Conservation (phyloP, 2,113 vertebrate genomes). For the Mus musculus region DNA sequence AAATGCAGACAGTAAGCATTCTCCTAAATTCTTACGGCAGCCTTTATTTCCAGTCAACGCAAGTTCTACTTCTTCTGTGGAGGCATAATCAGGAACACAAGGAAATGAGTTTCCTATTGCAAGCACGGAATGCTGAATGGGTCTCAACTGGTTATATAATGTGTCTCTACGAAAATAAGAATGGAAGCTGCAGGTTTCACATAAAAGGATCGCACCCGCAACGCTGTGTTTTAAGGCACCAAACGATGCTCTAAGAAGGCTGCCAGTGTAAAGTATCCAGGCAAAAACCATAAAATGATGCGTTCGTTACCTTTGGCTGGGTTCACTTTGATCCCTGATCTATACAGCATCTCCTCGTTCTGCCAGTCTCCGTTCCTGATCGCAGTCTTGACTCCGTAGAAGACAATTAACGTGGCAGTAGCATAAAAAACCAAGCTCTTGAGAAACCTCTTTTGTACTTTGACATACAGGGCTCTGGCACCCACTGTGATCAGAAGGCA, state of each 20-base stretch:
- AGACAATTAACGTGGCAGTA: conserved; percentile 91
- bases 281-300: conserved; percentile 70
- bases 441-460: conserved; percentile 90
- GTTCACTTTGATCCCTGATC: conserved; percentile 99
- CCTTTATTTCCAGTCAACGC: background rate
- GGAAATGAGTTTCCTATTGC: background rate
- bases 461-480: conserved; percentile 93
- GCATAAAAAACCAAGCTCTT: conserved; percentile 93
- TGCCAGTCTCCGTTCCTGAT: conserved; percentile 98
- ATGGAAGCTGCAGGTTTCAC: background rate
- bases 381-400: conserved; percentile 95
- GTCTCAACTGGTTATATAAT: background rate
- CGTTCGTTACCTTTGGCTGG: conserved; percentile 96
- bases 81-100: background rate
- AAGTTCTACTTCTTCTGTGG: background rate
- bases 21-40: background rate
- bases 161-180: background rate
- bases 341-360: conserved; percentile 99
- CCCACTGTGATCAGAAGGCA: conserved; percentile 97
- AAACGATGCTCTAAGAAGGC: background rate
- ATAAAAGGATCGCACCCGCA: conserved; percentile 10
- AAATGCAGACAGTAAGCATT: conserved; percentile 14
- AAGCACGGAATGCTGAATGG: background rate
- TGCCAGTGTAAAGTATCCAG: conserved; percentile 49
- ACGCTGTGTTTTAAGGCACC: background rate